A percentile compares a stretch with the other conserved stretches of the same genome.
These are phyloP conservation scores for Acanthurus tractus DNA, from an alignment of 2,797 vertebrate genomes.

Conservation along the genomic window DNA sequence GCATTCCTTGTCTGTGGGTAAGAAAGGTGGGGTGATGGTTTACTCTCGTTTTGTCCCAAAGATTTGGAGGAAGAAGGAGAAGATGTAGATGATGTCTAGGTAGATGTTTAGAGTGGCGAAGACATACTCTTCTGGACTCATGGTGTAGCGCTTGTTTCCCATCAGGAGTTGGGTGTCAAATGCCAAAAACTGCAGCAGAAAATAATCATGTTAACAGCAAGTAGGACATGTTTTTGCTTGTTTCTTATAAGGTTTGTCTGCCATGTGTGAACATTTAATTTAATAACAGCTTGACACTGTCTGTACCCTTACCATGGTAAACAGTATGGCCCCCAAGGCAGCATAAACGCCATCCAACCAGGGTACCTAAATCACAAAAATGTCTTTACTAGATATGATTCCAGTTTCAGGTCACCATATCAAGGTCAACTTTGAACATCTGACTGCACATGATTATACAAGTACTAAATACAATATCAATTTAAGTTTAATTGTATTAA, in stretches of 20 bases:
- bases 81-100: slow-evolving; percentile 94
- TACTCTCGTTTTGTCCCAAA: slow-evolving; percentile 89
- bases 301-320: slow-evolving; percentile 90
- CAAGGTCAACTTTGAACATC: neutral
- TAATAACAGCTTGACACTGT: neutral
- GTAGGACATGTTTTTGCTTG: neutral
- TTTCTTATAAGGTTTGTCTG: neutral
- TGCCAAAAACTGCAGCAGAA: slow-evolving; percentile 91
- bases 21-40: slow-evolving; percentile 20
- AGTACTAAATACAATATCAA: neutral
- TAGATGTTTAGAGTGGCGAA: slow-evolving; percentile 96
- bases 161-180: slow-evolving; percentile 96
- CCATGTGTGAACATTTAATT: neutral
- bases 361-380: slow-evolving; percentile 85
- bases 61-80: slow-evolving; percentile 94
- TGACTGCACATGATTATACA: neutral
- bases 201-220: slow-evolving; percentile 13
- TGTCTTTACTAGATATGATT: slow-evolving; percentile 18
- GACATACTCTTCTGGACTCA: slow-evolving; percentile 95
- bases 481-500: neutral
- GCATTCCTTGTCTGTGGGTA: slow-evolving; percentile 8
- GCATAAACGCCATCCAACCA: slow-evolving; percentile 91
- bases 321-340: slow-evolving; percentile 90
- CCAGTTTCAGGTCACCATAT: neutral
- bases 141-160: slow-evolving; percentile 90